Evolutionary conservation across 2,113 vertebrate species (phyloP).

Genomic region (Mixornis gularis): DNA sequence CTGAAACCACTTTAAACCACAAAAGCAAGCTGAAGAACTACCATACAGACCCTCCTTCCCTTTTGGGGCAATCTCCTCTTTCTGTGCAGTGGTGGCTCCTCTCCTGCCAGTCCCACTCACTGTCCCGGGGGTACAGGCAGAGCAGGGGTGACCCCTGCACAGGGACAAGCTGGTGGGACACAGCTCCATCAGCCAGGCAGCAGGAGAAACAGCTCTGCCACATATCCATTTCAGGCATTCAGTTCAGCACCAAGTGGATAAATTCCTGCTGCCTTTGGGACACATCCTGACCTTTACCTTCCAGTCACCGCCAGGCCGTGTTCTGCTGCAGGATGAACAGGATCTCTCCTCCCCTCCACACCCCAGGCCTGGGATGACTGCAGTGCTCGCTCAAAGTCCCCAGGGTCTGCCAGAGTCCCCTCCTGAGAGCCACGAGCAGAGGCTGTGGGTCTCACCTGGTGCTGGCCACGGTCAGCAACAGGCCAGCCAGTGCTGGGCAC

Average conservation of each 20-base stretch:
- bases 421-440: not conserved
- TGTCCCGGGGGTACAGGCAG: not conserved
- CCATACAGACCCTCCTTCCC: rapidly evolving
- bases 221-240: not conserved
- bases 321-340: rapidly evolving
- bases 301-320: rapidly evolving
- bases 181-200: not conserved
- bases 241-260: not conserved
- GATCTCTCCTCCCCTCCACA: not conserved
- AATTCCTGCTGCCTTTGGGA: not conserved
- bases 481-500: rapidly evolving
- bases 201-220: not conserved
- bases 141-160: rapidly evolving
- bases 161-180: not conserved
- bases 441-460: not conserved
- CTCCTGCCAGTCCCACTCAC: not conserved
- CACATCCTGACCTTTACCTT: not conserved
- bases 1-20: not conserved
- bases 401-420: rapidly evolving
- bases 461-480: not conserved
- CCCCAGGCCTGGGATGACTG: rapidly evolving
- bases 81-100: not conserved
- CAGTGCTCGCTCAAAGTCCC: rapidly evolving
- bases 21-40: not conserved
- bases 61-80: not conserved